Evolutionary conservation across 2,797 vertebrate genomes (phyloP), one percentile per base, ranked within the genome.

Genomic region (Ceryle rudis): DNA sequence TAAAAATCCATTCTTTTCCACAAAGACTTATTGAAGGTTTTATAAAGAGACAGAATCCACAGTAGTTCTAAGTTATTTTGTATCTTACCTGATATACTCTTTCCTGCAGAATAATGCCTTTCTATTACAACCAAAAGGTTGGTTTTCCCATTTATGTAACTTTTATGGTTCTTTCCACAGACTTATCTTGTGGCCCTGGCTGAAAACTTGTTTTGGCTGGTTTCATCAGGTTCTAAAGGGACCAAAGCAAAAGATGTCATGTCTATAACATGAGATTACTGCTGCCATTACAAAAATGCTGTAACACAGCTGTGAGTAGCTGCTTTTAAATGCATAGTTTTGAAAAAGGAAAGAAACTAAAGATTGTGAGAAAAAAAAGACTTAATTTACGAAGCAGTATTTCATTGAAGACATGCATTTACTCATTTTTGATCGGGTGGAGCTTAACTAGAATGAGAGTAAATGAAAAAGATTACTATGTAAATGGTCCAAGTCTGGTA

Each of bases 131-230:
- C 58, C 57, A 55, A 44, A 95, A 95, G 87, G 96, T 58, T 93
- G 64, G 55, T 70, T 97, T 97, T 91, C 35, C 71, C 39, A 77
- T 95, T 83, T 93, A 75, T 82, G 89, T 93, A 73, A 49, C 85
- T 96, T 97, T 81, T 79, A 83, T 64, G 41, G 77, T 96, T 95
- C 89, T 81, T 96, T 97, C 69, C 90, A 90, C 95, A 95, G 89
- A 29, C 58, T 89, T 83, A 37, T 22, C 64, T 81, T 42, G 25
- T 77, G 33, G 31, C 72, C 96, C 35, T 54, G 33, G 11, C 71
- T 95, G 60, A 92, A 90, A 91, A 51, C 25, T 33, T 35, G 33
- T 80, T 90, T 54, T 80, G 54, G 11, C 19, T 84, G 69, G 37
- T 93, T 95, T 96, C 47, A 70, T 87, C 60, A 64, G 33, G 21